Base-by-base conservation (phyloP, 1,140 invertebrate genomes). In the Harpegnathos saltator region DNA sequence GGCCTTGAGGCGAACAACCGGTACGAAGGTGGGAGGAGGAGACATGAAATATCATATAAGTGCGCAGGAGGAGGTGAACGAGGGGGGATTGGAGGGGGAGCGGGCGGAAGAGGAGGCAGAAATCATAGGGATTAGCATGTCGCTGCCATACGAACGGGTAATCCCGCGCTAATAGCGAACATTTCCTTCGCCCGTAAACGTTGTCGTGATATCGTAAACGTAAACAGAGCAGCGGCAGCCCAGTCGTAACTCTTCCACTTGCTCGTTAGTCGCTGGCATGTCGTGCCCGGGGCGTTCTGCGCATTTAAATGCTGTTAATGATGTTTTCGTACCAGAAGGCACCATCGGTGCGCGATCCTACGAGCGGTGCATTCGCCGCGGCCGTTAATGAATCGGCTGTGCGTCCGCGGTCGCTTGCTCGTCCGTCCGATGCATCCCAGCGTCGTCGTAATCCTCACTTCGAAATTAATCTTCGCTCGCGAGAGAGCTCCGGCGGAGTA, bases 261-360 rank as follows among this genome's bases (percentile, higher is more conserved):
- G 90, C 89, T 91, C 90, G 90, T 91, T 91, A 91, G 84, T 82
- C 89, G 84, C 90, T 82, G 82, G 80, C 85, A 84, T 83, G 89
- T 85, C 89, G 82, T 86, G 86, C 85, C 71, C 77, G 75, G 59
- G 68, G 85, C 83, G 59, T 85, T 77, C 81, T 63, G 81, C 61
- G 82, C 85, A 88, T 90, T 91, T 90, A 89, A 91, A 91, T 87
- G 86, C 86, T 89, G 86, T 91, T 91, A 91, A 91, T 88, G 85
- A 90, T 84, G 83, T 86, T 90, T 88, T 88, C 78, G 85, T 89
- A 86, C 75, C 80, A 50, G 82, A 82, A 88, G 83, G 80, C 80
- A 82, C 29, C 71, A 44, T n/a, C 29, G 24, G 9, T 29, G 7
- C 54, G 24, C 33, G 38, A 7, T 58, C 15, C 19, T 65, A 26